phyloP scores from a whole-genome alignment of 2,797 vertebrate species.

The Gastrophryne carolinensis region DNA sequence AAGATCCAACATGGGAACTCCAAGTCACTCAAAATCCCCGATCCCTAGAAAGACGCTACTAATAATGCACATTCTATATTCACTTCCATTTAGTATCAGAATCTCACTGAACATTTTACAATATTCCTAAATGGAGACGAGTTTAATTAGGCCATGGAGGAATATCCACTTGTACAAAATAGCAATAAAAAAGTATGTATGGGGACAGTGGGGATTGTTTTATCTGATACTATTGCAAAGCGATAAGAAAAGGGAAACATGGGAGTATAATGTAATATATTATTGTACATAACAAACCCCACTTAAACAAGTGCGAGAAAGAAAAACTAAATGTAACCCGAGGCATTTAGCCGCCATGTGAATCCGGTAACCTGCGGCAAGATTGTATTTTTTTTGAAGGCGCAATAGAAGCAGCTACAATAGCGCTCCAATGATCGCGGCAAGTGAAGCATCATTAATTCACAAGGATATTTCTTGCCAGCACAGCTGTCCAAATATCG shows the following conservation, averaged over 20 bases:
- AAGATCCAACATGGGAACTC: not conserved
- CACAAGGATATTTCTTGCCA: conserved; percentile 42
- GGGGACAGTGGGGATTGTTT: not conserved
- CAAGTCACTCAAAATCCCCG: not conserved
- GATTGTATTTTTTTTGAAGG: conserved; percentile 7
- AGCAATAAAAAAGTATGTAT: not conserved
- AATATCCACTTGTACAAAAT: not conserved
- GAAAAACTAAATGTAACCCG: not conserved
- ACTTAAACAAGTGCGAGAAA: not conserved
- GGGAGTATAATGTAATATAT: not conserved
- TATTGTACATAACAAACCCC: not conserved
- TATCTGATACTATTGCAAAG: not conserved
- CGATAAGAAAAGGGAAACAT: rapidly evolving
- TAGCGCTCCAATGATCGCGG: conserved; percentile 32
- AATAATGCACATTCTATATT: not conserved
- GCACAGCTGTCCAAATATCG: conserved; percentile 49
- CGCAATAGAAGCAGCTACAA: conserved; percentile 34
- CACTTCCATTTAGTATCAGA: not conserved
- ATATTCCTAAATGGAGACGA: not conserved
- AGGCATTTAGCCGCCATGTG: conserved; percentile 17
- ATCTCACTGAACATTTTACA: not conserved
- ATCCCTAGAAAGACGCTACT: not conserved
- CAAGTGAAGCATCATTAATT: conserved; percentile 45
- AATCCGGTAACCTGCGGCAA: conserved; percentile 19
- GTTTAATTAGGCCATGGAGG: conserved; percentile 26